Base-by-base conservation (phyloP, 2,888 invertebrate genomes). In the Calliphora vomitoria region DNA sequence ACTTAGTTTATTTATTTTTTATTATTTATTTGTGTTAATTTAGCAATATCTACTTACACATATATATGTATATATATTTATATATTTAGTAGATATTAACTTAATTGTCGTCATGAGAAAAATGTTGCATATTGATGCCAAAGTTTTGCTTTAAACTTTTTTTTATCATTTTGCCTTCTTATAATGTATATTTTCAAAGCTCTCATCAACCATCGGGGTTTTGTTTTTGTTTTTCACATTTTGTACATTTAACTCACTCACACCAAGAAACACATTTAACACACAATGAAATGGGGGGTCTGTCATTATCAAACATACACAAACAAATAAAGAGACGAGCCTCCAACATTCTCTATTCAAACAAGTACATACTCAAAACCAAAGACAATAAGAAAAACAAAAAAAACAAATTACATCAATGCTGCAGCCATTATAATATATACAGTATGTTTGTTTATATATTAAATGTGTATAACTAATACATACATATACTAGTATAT, bases 291-390 rank as follows among this genome's bases (percentile, higher is more conserved):
- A 72, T 20, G 76, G 76, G 83, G 86, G 86, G 86, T 83, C 20
- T 83, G 86, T 72, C 83, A 79, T 74, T 64, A 58, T 75, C 64
- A 55, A 60, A 85, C 47, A 72, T 47, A 66, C 41, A 80, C 68
- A 69, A 55, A 80, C 68, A 69, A 55, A 62, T 25, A 69, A 78
- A 83, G 90, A 89, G 91, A 90, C 91, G 91, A 91, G 91, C 91
- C 91, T 91, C 91, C 91, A 90, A 91, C 44, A 68, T 75, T 85
- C 72, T 66, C 38, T 58, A 35, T 47, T 41, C 15, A 13, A 38
- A 38, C 20, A 20, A 15, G 38, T 18, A 62, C 31, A 11, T 41
- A 44, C 60, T 47, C 35, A 69, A 71, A 47, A 25, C 15, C 20
- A 69, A 60, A 60, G 10, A 47, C 41, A 62, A 53, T 25, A 20